Base-by-base conservation (phyloP, 2,113 vertebrate genomes). In the Pseudopipra pipra region DNA sequence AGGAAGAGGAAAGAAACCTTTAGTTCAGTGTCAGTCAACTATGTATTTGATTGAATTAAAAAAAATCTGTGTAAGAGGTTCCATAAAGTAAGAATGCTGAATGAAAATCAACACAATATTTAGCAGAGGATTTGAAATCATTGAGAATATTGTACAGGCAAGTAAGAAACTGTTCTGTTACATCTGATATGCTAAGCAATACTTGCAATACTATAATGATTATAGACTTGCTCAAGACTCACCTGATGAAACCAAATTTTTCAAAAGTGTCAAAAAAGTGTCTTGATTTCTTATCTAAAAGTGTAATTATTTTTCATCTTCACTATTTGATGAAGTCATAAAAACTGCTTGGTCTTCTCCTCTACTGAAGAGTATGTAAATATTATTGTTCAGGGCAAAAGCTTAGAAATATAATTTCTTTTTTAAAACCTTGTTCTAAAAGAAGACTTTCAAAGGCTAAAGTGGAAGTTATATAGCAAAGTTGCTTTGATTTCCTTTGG, bases 401-500 rank as follows among this genome's bases (percentile, higher is more conserved):
- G 4, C 16, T 75, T 76, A 76, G 58, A 78, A 94, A 91, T 17
- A 51, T 4, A 41, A 47, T 75, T 91, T 77, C 15, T 85, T 84
- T 85, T 62, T 35, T 55, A 54, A 55, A 91, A 54, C 5, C 7
- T 73, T 79, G 6, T 65, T 93, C 76, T 58, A 44, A 35, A 88
- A 67, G 17, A 66, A 67, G 9, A 39, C 11, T 80, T 85, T 85
- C 21, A 79, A 59, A 93, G 47, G 41, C 51, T 70, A 25, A 44
- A 65, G 58, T 65, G 39, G 55, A 82, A 80, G 39, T 71, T 84
- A 44, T 66, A 74, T 77, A 61, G 31, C 14, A 78, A 79, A 66
- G 46, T 61, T 9, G 58, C 44, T 94, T 85, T 83, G 39, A 93
- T 93, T 94, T 94, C 85, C 65, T 83, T 86, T 92, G 61, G 85